Conservation (phyloP, 2,113 vertebrate species). For the Pristiophorus japonicus region DNA sequence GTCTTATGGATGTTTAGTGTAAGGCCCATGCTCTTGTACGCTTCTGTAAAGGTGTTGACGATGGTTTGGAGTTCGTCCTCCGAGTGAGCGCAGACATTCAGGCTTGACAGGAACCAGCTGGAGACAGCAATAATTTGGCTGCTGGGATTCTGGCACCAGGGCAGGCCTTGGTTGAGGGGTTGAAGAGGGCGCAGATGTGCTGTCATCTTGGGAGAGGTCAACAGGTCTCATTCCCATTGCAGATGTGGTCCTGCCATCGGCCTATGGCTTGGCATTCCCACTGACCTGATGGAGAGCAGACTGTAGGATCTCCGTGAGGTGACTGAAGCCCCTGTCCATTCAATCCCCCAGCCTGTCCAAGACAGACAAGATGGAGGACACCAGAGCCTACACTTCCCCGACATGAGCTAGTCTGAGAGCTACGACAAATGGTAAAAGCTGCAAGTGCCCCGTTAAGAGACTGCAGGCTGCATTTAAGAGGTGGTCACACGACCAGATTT, state of each 20-base stretch:
- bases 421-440: no score
- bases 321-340: not conserved
- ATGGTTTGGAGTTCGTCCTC: no score
- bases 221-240: not conserved
- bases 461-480: not conserved
- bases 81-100: no score
- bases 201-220: not conserved
- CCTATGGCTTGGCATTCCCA: not conserved
- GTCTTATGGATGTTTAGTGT: no score
- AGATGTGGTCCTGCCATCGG: not conserved
- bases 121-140: not conserved
- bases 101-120: not conserved
- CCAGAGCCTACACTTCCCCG: not conserved
- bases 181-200: not conserved
- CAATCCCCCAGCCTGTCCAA: not conserved
- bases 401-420: not conserved
- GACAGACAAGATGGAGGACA: not conserved
- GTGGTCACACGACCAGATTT: not conserved
- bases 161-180: not conserved
- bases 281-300: not conserved
- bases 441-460: not conserved
- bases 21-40: no score
- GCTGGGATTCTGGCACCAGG: not conserved
- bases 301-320: not conserved
- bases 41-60: no score